Conservation (phyloP, 2,797 vertebrate species). For the Macroramphosus scolopax region DNA sequence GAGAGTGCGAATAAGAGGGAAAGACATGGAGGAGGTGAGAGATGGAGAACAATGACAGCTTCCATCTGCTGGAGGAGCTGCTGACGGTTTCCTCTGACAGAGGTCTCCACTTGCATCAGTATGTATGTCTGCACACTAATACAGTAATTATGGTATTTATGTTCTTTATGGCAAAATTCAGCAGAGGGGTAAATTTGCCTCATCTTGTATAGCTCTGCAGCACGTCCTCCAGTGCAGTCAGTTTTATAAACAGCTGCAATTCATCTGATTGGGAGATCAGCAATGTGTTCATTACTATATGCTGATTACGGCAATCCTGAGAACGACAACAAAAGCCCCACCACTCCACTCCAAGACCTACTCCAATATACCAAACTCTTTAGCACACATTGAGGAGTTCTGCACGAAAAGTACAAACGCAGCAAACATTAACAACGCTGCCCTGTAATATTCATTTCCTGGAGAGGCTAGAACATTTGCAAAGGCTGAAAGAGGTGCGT, state of each 20-base stretch:
- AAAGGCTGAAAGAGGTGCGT: conserved; percentile 50
- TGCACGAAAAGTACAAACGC: conserved; percentile 9
- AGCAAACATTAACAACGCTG: conserved; percentile 1
- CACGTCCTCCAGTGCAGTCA: conserved; percentile 26
- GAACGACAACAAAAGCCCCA: conserved; percentile 4
- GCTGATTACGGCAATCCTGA: conserved; percentile 19
- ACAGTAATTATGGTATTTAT: conserved; percentile 62
- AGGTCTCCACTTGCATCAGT: conserved; percentile 51
- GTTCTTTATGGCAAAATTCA: conserved; percentile 56
- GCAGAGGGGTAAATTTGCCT: conserved; percentile 51
- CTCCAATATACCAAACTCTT: conserved; percentile 7
- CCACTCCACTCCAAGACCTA: not conserved
- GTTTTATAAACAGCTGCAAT: conserved; percentile 54
- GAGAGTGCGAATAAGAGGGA: conserved; percentile 32
- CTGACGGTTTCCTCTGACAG: conserved; percentile 42
- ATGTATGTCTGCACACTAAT: conserved; percentile 49
- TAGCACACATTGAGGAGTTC: not conserved
- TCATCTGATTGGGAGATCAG: conserved; percentile 36
- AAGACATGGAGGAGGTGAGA: conserved; percentile 44
- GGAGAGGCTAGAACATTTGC: conserved; percentile 25
- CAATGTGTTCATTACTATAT: conserved; percentile 18
- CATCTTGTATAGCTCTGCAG: conserved; percentile 19
- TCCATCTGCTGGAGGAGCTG: conserved; percentile 62
- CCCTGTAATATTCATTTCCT: conserved; percentile 4
- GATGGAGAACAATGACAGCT: conserved; percentile 40